Conservation (phyloP, 2,797 vertebrate genomes). For the Lepidocolaptes lacrymiger region DNA sequence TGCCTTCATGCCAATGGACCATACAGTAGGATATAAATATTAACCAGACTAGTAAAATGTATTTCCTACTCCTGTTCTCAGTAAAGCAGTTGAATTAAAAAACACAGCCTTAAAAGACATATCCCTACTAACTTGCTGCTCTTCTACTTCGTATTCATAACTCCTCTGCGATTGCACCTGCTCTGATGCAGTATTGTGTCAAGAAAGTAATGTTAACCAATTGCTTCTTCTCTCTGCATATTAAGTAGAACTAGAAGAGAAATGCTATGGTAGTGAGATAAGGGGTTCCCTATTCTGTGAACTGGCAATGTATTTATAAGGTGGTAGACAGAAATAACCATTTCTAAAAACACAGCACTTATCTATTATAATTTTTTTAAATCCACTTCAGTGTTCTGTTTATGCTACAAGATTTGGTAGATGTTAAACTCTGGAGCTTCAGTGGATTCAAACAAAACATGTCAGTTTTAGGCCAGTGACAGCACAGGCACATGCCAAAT, state of each 20-base stretch:
- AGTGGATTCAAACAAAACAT: background rate
- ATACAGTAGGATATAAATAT: background rate
- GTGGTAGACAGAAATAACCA: background rate
- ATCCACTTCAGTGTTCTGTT: background rate
- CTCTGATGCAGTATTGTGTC: slow-evolving; percentile 66
- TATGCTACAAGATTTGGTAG: background rate
- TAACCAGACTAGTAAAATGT: background rate
- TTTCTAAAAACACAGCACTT: background rate
- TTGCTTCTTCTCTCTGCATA: slow-evolving; percentile 34
- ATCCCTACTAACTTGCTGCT: background rate
- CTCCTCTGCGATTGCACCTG: slow-evolving; percentile 60
- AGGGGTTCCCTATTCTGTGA: slow-evolving; percentile 32
- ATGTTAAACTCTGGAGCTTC: background rate
- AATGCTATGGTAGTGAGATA: slow-evolving; percentile 1
- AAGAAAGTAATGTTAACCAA: slow-evolving; percentile 59
- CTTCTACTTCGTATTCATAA: slow-evolving; percentile 72
- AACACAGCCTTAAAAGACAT: slow-evolving; percentile 28
- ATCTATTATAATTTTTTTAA: background rate
- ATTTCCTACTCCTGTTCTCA: slow-evolving; percentile 15
- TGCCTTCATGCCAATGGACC: background rate
- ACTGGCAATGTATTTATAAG: slow-evolving; percentile 10
- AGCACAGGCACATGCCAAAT: background rate
- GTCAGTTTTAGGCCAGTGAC: background rate
- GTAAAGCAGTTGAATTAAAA: slow-evolving; percentile 42
- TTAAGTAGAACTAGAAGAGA: slow-evolving; percentile 57